Conservation (phyloP, 2,888 invertebrate genomes). For the Gerris lacustris region DNA sequence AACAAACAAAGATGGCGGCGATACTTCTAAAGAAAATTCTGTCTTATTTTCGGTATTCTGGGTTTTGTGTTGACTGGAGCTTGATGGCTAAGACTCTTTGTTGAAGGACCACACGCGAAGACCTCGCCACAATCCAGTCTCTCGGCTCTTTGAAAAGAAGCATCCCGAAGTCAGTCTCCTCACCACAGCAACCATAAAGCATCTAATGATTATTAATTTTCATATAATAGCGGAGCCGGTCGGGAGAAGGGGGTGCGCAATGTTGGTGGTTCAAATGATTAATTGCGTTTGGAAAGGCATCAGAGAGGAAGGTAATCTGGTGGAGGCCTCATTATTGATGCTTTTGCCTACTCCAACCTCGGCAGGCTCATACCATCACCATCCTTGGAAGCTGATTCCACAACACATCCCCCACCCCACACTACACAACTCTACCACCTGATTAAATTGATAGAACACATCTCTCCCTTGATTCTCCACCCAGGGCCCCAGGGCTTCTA, state of each 20-base stretch:
- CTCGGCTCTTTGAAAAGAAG: too few species aligned
- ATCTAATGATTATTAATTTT: constrained; percentile 25
- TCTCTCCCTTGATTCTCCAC: neutral
- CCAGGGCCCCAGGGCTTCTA: neutral
- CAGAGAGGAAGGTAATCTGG: neutral
- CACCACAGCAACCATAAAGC: neutral
- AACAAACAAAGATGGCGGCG: constrained; percentile 1
- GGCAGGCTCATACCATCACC: neutral
- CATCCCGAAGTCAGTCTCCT: too few species aligned
- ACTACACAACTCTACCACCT: neutral
- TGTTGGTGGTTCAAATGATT: constrained; percentile 5
- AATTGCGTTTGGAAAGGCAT: neutral
- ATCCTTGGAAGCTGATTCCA: neutral
- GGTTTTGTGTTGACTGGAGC: neutral
- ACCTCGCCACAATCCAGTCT: too few species aligned
- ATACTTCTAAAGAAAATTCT: neutral
- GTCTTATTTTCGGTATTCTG: neutral
- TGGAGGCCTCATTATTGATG: neutral
- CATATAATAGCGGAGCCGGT: constrained; percentile 20
- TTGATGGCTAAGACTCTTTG: constrained; percentile 1
- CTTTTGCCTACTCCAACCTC: constrained; percentile 1
- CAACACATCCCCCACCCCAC: too few species aligned
- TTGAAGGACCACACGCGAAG: neutral
- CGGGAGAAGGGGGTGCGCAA: neutral
- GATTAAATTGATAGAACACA: constrained; percentile 5